These are phyloP conservation scores for Uria aalge DNA, from an alignment of 2,113 vertebrate genomes.

Conservation along the genomic window DNA sequence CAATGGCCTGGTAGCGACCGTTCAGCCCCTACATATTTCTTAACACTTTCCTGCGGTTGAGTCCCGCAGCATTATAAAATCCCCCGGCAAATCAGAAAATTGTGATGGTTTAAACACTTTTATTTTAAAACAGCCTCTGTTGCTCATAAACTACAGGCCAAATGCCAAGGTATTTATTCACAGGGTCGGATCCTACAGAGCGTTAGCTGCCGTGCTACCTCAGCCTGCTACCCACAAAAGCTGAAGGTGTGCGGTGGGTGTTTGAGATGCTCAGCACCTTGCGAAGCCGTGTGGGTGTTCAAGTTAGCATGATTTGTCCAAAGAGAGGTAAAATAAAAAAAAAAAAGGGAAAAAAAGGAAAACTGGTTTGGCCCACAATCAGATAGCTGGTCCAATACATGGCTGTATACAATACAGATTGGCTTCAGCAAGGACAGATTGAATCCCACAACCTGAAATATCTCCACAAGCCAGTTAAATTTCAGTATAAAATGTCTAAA, in stretches of 20 bases:
- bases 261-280: not conserved
- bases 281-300: not conserved
- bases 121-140: not conserved
- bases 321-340: not conserved
- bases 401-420: not conserved
- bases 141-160: not conserved
- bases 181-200: not conserved
- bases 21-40: not conserved
- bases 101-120: not conserved
- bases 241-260: not conserved
- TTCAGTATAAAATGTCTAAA: conserved; percentile 51
- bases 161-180: not conserved
- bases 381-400: not conserved
- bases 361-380: not conserved
- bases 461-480: conserved; percentile 22
- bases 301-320: not conserved
- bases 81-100: not conserved
- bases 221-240: not conserved
- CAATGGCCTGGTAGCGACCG: not conserved
- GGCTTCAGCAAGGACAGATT: not conserved
- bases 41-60: not conserved
- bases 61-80: not conserved
- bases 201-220: not conserved
- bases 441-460: not conserved
- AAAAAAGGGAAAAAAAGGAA: not conserved